Evolutionary conservation across 2,888 invertebrate species (phyloP), one percentile per base, ranked within the genome.

Genomic region (Meliscaeva auricollis): DNA sequence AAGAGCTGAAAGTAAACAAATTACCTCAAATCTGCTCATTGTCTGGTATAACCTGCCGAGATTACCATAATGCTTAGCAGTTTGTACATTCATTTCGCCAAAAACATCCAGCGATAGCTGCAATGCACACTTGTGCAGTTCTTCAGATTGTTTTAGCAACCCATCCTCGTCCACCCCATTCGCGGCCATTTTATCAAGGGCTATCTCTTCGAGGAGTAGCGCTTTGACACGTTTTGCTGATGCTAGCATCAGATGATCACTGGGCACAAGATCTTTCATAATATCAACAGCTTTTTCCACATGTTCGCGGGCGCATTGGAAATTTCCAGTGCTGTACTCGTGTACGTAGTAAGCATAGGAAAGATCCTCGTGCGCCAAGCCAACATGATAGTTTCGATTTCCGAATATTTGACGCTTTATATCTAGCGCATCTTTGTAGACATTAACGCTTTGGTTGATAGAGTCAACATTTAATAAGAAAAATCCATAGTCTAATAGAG

Each of bases 21-120:
- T 88, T 90, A 96, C 96, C 92, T 95, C 94, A 92, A 95, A 98
- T 90, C 95, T 95, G 90, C 95, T 95, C 98, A 98, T 98, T 90
- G 97, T 97, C 93, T 98, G 98, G 93, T 98, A 98, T 13, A 98
- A 94, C 13, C 98, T 93, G 74, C 98, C 98, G 66, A 98, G 94
- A 93, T 98, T 98, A 11, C 98, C 98, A 92, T 98, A 98, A 92
- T 98, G 98, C 91, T 98, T 98, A 68, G 98, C 98, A 0, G 98
- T 98, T 93, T 98, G 98, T 44, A 98, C 97, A 92, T 98, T 98
- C 90, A 95, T 95, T 92, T 98, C 98, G 0, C 98, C 98, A 91
- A 98, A 98, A 0, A 96, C 96, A 90, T 95, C 94, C 92, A 95
- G 94, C 13, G 97, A 96, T 50, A 98, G 93, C 68, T 94, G 93